Percentiles rank a stretch among this genome's conserved stretches.
phyloP scores from a whole-genome alignment of 2,113 vertebrate genomes.

The Chaetorhynchus papuensis region DNA sequence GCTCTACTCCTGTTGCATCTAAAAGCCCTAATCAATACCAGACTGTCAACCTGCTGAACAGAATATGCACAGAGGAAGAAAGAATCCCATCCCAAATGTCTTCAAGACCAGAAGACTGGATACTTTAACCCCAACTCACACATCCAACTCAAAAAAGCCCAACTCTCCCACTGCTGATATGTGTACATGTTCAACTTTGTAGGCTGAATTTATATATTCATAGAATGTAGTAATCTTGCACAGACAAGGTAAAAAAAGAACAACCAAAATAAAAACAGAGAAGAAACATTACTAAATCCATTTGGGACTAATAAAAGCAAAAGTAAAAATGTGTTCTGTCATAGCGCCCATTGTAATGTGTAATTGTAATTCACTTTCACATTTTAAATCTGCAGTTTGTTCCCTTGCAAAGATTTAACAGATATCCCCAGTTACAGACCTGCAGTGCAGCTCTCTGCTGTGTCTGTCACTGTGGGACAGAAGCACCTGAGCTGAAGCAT shows the following conservation, averaged over 20 bases:
- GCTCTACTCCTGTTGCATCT: background rate
- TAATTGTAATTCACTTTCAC: background rate
- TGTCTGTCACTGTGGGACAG: background rate
- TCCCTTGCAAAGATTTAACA: background rate
- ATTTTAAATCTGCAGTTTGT: background rate
- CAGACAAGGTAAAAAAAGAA: background rate
- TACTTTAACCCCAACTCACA: background rate
- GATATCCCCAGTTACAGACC: background rate
- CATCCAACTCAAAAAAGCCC: background rate
- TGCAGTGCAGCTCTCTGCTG: background rate
- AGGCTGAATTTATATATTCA: background rate
- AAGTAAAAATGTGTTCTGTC: background rate
- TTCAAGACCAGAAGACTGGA: background rate
- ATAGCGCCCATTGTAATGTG: background rate
- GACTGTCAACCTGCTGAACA: background rate
- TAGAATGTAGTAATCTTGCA: background rate
- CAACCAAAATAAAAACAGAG: background rate
- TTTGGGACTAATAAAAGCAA: background rate
- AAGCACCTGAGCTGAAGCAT: background rate
- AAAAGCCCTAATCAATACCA: background rate
- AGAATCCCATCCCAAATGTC: background rate
- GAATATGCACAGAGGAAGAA: background rate
- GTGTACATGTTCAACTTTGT: background rate
- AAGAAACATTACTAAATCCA: background rate
- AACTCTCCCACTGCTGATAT: background rate